Evolutionary conservation across 1,140 invertebrate genomes (phyloP), one percentile per base, ranked within the genome.

Genomic region (Glossosoma conforme): DNA sequence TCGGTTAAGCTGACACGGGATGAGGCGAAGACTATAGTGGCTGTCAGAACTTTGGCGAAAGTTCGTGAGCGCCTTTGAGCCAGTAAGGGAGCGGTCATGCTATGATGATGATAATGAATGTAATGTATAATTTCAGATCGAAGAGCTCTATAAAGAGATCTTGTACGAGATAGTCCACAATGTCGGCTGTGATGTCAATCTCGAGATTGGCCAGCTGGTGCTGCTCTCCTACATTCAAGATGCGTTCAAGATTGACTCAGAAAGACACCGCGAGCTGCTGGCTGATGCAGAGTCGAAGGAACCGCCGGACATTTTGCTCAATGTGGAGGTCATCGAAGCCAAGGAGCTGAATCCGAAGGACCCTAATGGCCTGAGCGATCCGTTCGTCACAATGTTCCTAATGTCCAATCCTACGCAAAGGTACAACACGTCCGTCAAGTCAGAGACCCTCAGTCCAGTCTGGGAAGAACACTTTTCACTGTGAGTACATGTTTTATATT

Each of bases 391-490:
- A 2, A 74, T 93, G 52, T 92, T 85, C 68, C 69, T 91, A 44
- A 82, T 85, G 62, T 89, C 86, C 9, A 80, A 83, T 51, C 77
- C 80, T 1, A 81, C 84, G 1, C 82, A 85, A 61, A 79, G 86
- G 55, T 89, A 89, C 60, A 91, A 90, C 53, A 95, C 94, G 13
- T 89, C 89, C 8, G 93, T 97, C 1, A 97, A 96, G 72, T 77
- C 83, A 4, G 81, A 80, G 54, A 97, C 94, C 1, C 73, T 98
- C 3, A 87, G 87, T 70, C 96, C 96, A 0, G 72, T 84, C 14
- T 98, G 95, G 94, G 94, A 97, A 66, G 94, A 98, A 75, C 89
- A 93, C 74, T 98, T 98, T 72, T 89, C 91, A 67, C 81, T 98
- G 93, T 96, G 77, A 88, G 91, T 87, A 61, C n/a, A n/a, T n/a